Evolutionary conservation across 2,113 vertebrate species (phyloP).

Genomic region (Trachemys scripta): DNA sequence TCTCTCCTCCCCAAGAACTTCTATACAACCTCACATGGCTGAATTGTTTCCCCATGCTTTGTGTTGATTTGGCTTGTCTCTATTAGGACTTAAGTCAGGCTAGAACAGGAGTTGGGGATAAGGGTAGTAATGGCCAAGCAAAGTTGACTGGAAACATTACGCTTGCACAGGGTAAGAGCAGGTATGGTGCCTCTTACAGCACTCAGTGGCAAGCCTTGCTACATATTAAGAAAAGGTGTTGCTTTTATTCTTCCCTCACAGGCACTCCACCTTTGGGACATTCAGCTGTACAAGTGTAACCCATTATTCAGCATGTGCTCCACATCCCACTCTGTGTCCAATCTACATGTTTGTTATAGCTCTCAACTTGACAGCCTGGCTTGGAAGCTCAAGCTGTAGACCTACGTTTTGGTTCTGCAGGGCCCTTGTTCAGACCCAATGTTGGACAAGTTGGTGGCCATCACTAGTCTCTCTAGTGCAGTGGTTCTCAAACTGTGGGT

Average conservation of each 20-base stretch:
- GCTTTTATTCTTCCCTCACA: neutral
- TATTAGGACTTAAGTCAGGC: neutral
- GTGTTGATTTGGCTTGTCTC: neutral
- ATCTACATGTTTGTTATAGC: neutral
- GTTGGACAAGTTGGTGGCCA: neutral
- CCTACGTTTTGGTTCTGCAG: neutral
- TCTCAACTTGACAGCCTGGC: neutral
- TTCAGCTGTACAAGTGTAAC: neutral
- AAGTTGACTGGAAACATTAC: neutral
- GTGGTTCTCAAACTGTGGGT: too few relatives aligned
- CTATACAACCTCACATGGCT: neutral
- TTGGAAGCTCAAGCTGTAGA: neutral
- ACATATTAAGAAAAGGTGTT: neutral
- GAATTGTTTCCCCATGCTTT: neutral
- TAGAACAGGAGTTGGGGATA: neutral
- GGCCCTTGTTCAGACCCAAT: neutral
- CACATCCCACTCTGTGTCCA: neutral
- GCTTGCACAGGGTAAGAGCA: neutral
- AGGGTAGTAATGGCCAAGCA: neutral
- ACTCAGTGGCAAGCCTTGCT: neutral
- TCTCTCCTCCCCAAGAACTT: neutral
- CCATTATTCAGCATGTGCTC: neutral
- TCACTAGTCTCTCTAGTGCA: rapidly evolving
- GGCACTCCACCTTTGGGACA: neutral
- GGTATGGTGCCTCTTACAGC: neutral